Evolutionary conservation across 2,888 invertebrate genomes (phyloP), one percentile per base, ranked within the genome.

Genomic region (Zeuzera pyrina): DNA sequence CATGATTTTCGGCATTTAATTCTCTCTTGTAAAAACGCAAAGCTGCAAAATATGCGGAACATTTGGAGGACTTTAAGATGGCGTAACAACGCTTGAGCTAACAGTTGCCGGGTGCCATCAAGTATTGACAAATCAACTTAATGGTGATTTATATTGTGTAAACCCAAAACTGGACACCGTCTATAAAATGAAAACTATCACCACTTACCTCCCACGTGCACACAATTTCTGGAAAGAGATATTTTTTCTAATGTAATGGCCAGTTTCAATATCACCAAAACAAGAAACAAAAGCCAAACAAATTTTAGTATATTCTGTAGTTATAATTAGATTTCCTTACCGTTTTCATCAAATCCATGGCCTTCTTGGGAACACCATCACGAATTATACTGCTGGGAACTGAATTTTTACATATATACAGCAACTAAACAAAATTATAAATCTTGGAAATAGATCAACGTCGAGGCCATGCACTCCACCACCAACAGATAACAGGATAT

Each of bases 341-440:
- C 84, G 84, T 81, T 84, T 85, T 85, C 81, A 84, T 81, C 72
- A 84, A 78, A 85, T 85, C 85, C 85, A 85, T 85, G 77, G 84
- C 84, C 84, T 81, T 70, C 72, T 81, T 65, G 63, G 65, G 71
- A 72, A 71, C 83, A 84, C 77, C 85, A 84, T 85, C 71, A 81
- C 84, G 79, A 81, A 76, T 66, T 64, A 62, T 77, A 68, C 65
- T 58, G 60, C 56, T 43, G 57, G 61, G 61, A 66, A 67, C 71
- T n/a, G n/a, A n/a, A n/a, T 69, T 62, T 19, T 19, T 68, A 63
- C 70, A 59, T 62, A 64, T 47, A 65, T 55, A 64, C 65, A 67
- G 65, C 65, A 59, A 68, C 57, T 59, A 61, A 52, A 49, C 44
- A 53, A 52, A 65, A 62, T 63, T n/a, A 60, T 66, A 63, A 63